Base-by-base conservation (phyloP, 2,113 vertebrate species). In the Barnardius zonarius region DNA sequence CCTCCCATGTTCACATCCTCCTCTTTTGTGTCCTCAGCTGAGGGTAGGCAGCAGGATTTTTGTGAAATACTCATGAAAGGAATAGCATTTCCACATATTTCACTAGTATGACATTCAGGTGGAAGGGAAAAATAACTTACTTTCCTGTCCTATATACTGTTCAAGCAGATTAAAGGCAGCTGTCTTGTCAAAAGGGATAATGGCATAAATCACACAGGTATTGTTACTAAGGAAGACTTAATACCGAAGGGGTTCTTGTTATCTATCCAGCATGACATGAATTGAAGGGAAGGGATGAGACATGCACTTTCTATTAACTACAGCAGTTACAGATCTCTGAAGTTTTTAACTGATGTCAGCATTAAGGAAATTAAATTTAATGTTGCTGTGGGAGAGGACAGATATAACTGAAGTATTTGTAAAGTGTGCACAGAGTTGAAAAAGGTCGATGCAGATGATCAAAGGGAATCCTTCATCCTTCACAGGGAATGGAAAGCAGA, bases 391-490 rank as follows among this genome's bases (percentile, higher is more conserved):
- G 69, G 59, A 93, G 41, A 90, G 24, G 17, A 57, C 25, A 76
- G 77, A 49, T 69, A 73, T 46, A 95, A 79, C 57, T 15, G 10
- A 93, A 82, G 54, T 52, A 59, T 84, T 82, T 46, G 66, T 79
- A 19, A 82, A 90, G 67, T 31, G 79, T 86, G 33, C 49, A 66
- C 39, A 43, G 75, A 41, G 52, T 49, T 92, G 79, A 62, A 80
- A 90, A 88, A 80, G 37, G 54, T 86, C 90, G 77, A 51, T 79
- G 80, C 46, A 30, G 62, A 69, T 68, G 93, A 95, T 96, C 96
- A 97, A 96, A 96, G 74, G 24, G 69, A 94, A 89, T 72, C 44
- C 51, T 95, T 95, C 33, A 69, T 66, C 52, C 63, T 85, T 94
- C 49, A 54, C 11, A 52, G 73, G 68, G 54, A 66, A 73, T 13